phyloP scores from a whole-genome alignment of 2,888 invertebrate species.

The Volucella inflata region DNA sequence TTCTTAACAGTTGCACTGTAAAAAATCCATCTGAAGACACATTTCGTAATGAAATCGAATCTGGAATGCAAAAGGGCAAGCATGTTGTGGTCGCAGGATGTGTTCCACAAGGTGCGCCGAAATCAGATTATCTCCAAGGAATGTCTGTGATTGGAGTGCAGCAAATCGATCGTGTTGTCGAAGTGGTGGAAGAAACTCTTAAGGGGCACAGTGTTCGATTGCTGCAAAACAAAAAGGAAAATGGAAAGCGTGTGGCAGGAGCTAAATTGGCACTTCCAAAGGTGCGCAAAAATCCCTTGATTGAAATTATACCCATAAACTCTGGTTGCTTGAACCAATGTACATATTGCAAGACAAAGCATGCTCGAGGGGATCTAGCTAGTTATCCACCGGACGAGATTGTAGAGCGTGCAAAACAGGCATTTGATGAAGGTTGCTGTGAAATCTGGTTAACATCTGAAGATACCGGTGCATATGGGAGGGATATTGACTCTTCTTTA shows the following conservation, averaged over 20 bases:
- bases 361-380: constrained; percentile 97
- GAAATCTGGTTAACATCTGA: constrained; percentile 99
- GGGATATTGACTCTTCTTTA: constrained; percentile 94
- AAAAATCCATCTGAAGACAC: constrained; percentile 99
- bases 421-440: constrained; percentile 95
- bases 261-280: constrained; percentile 95
- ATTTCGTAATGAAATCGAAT: constrained; percentile 93
- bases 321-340: constrained; percentile 99
- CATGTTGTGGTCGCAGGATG: constrained; percentile 98
- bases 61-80: constrained; percentile 89
- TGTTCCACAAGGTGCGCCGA: constrained; percentile 96
- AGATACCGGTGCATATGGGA: constrained; percentile 98
- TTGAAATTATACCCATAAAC: constrained; percentile 98
- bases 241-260: constrained; percentile 92
- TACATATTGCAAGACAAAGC: constrained; percentile 99
- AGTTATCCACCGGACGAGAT: constrained; percentile 96
- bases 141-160: constrained; percentile 98
- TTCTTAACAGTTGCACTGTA: constrained; percentile 98
- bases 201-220: constrained; percentile 93
- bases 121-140: constrained; percentile 86
- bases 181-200: constrained; percentile 98
- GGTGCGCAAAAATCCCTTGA: constrained; percentile 96
- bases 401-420: constrained; percentile 92
- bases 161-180: constrained; percentile 98
- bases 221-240: constrained; percentile 91